These are phyloP conservation scores for Clitarchus hookeri DNA, from an alignment of 2,888 invertebrate genomes.

Conservation along the genomic window DNA sequence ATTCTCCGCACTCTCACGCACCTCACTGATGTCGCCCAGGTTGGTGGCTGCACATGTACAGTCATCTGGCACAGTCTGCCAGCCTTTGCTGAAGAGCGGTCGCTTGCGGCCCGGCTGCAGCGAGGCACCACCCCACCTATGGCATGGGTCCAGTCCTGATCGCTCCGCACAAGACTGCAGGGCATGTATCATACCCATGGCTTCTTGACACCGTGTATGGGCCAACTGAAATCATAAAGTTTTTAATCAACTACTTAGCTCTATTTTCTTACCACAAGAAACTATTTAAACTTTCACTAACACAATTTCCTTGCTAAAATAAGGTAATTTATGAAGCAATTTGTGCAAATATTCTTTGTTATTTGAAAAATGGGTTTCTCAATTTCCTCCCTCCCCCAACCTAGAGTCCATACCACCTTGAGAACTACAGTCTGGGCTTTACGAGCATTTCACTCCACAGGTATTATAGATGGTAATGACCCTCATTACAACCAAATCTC, in stretches of 20 bases:
- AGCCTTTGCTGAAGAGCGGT: conserved; percentile 56
- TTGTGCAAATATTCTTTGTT: too few relatives aligned
- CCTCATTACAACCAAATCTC: too few relatives aligned
- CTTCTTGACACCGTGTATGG: conserved; percentile 57
- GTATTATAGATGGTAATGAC: too few relatives aligned
- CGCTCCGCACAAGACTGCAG: conserved; percentile 44
- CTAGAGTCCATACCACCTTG: too few relatives aligned
- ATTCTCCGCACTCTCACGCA: conserved; percentile 53
- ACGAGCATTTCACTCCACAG: too few relatives aligned
- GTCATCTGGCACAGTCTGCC: conserved; percentile 48
- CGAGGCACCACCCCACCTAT: not conserved
- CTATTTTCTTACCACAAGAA: too few relatives aligned
- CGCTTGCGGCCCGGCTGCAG: not conserved
- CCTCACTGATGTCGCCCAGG: conserved; percentile 56
- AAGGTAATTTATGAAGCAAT: too few relatives aligned
- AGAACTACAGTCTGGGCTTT: too few relatives aligned
- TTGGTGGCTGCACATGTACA: conserved; percentile 42
- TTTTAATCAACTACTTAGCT: not conserved
- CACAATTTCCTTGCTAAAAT: too few relatives aligned
- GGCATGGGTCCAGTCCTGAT: conserved; percentile 21
- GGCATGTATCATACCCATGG: conserved; percentile 52
- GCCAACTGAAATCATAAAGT: conserved; percentile 50
- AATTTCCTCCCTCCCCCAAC: too few relatives aligned
- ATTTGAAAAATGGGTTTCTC: too few relatives aligned
- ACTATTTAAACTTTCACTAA: too few relatives aligned